A percentile compares a stretch with the other conserved stretches of the same genome.
These are phyloP conservation scores for Gandaritis pyraliata DNA, from an alignment of 2,888 invertebrate genomes.

Conservation along the genomic window DNA sequence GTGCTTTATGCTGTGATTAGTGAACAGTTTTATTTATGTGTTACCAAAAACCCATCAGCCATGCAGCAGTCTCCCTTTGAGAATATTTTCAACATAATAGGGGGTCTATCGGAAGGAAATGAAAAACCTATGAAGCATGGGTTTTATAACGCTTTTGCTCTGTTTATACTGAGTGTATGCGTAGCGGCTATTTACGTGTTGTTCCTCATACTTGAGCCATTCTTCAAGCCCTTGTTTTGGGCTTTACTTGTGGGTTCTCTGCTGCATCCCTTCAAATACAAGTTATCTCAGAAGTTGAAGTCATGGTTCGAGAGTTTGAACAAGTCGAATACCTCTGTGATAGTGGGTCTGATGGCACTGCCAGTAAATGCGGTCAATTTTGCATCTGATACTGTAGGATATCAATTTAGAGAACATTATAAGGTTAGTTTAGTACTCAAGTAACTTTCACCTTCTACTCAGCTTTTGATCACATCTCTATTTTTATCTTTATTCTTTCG, in stretches of 20 bases:
- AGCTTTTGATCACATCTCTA: no score
- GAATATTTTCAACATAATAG: constrained; percentile 88
- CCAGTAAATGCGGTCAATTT: constrained; percentile 91
- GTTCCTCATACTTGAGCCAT: constrained; percentile 94
- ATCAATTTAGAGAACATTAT: constrained; percentile 87
- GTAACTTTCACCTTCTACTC: neutral
- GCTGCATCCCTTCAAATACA: constrained; percentile 96
- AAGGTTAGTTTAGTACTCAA: constrained; percentile 60
- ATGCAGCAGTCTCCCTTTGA: constrained; percentile 86
- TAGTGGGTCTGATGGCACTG: constrained; percentile 84
- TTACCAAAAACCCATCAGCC: constrained; percentile 30
- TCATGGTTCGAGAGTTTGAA: constrained; percentile 91
- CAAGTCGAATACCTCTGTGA: constrained; percentile 86
- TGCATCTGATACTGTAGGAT: constrained; percentile 89
- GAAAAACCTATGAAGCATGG: constrained; percentile 96
- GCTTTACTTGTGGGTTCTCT: constrained; percentile 98
- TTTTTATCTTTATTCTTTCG: no score
- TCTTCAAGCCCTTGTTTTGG: constrained; percentile 97
- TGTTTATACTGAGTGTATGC: constrained; percentile 88
- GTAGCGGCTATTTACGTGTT: constrained; percentile 90
- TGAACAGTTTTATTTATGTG: constrained; percentile 24
- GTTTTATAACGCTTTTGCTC: constrained; percentile 94
- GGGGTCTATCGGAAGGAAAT: constrained; percentile 89
- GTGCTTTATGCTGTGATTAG: constrained; percentile 6
- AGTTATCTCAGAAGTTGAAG: constrained; percentile 89